Conservation (phyloP, 1,140 invertebrate genomes). For the Lanistes nyassanus region DNA sequence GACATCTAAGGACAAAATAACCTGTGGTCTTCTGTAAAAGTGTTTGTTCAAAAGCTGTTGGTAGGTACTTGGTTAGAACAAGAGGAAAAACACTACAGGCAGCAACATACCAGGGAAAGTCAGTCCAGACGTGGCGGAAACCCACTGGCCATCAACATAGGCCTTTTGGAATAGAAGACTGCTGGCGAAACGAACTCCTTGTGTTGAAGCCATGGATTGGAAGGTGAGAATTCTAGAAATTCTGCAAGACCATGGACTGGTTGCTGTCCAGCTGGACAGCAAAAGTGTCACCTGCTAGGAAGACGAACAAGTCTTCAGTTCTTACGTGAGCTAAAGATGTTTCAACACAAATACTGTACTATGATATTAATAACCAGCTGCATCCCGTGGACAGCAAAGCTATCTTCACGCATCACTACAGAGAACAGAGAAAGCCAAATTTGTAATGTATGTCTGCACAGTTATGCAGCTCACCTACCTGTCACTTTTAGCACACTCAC, state of each 20-base stretch:
- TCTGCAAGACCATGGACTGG: background rate
- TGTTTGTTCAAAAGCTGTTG: background rate
- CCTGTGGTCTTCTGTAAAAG: no score
- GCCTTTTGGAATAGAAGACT: slow-evolving; percentile 69
- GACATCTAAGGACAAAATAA: no score
- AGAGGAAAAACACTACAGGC: slow-evolving; percentile 69
- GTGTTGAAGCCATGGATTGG: slow-evolving; percentile 17
- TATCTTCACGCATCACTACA: no score
- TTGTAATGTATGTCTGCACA: no score
- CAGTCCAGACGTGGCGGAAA: slow-evolving; percentile 74
- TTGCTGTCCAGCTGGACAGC: background rate
- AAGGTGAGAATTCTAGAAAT: background rate
- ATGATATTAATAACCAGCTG: background rate
- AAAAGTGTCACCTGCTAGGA: background rate
- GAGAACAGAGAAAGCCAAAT: no score
- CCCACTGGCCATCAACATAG: slow-evolving; percentile 84
- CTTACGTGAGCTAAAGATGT: background rate
- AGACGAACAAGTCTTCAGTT: background rate
- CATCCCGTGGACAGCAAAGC: background rate
- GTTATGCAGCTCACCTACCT: no score
- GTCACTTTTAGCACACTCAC: no score
- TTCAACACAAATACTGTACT: background rate
- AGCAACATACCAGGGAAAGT: slow-evolving; percentile 80
- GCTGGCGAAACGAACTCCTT: slow-evolving; percentile 28
- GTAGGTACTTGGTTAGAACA: background rate